phyloP scores from a whole-genome alignment of 92 coral and sea anemone genomes.

The Metridium senile region DNA sequence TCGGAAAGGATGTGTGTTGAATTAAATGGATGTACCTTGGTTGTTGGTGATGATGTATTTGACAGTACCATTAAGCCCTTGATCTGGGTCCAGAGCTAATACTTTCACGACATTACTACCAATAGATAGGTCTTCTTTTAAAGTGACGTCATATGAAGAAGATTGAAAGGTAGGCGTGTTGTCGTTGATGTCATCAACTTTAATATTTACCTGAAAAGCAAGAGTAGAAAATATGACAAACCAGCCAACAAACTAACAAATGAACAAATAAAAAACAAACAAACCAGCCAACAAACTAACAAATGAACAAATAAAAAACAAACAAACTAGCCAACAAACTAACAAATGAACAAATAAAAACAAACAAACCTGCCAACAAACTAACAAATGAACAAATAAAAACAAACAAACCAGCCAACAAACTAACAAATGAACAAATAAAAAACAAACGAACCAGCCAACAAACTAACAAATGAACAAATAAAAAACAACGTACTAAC shows the following conservation, averaged over 20 bases:
- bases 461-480: neutral
- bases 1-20: no score
- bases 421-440: no score
- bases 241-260: neutral
- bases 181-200: constrained; percentile 56
- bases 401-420: neutral
- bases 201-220: constrained; percentile 18
- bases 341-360: no score
- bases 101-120: constrained; percentile 35
- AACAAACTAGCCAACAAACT: neutral
- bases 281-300: no score
- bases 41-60: constrained; percentile 38
- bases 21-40: constrained; percentile 25
- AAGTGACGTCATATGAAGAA: constrained; percentile 31
- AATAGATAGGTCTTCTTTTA: constrained; percentile 28
- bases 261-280: neutral
- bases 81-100: constrained; percentile 42
- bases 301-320: neutral
- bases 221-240: no score
- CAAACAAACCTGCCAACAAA: no score
- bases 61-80: constrained; percentile 46
- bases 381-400: no score
- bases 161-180: constrained; percentile 44
- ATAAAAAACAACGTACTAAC: no score
- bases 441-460: neutral